Percentiles rank a stretch among this genome's conserved stretches.
Evolutionary conservation across 2,797 vertebrate genomes (phyloP).

Genomic region (Manis pentadactyla): DNA sequence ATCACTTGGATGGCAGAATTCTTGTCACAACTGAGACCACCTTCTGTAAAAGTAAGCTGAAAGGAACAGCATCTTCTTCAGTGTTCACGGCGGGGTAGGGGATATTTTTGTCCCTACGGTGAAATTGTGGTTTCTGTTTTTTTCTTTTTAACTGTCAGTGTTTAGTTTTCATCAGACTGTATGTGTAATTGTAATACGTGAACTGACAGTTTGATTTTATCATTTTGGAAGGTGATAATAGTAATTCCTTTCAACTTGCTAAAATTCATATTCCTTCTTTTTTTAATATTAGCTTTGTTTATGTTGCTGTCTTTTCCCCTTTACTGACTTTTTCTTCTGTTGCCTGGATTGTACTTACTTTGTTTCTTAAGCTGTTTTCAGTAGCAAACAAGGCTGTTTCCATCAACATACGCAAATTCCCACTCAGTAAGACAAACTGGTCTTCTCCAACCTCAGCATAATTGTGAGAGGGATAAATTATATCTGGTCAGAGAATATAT

Average conservation of each 20-base stretch:
- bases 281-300: conserved; percentile 83
- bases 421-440: background rate
- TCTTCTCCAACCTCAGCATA: conserved; percentile 29
- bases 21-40: conserved; percentile 91
- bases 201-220: background rate
- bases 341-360: conserved; percentile 70
- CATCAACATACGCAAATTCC: background rate
- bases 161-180: conserved; percentile 32
- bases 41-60: conserved; percentile 91
- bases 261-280: conserved; percentile 82
- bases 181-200: background rate
- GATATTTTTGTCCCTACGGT: background rate
- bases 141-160: background rate
- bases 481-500: background rate
- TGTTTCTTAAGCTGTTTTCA: conserved; percentile 61
- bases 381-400: conserved; percentile 37
- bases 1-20: conserved; percentile 95
- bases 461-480: conserved; percentile 6
- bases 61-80: conserved; percentile 84
- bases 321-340: conserved; percentile 69
- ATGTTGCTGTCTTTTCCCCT: conserved; percentile 77
- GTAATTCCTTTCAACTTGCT: conserved; percentile 89
- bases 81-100: background rate
- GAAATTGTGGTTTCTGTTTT: background rate
- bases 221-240: conserved; percentile 40